These are phyloP conservation scores for Megaceryle alcyon DNA, from an alignment of 2,797 vertebrate species.

Conservation along the genomic window DNA sequence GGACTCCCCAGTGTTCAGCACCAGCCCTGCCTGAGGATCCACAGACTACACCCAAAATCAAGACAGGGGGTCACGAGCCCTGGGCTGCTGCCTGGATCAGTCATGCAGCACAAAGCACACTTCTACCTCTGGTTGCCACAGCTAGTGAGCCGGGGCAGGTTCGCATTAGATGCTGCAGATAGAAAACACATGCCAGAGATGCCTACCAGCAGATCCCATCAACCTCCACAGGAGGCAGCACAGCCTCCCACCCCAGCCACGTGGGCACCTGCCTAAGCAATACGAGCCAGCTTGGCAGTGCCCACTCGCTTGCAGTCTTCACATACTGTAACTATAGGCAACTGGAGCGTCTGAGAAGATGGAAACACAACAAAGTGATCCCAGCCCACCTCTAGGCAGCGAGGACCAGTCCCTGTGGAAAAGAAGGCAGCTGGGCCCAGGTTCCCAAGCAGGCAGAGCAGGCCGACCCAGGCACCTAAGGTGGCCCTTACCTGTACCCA, in stretches of 20 bases:
- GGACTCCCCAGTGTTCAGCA: neutral
- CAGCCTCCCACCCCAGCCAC: neutral
- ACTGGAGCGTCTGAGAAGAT: neutral
- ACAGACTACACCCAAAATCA: neutral
- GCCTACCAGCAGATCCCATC: neutral
- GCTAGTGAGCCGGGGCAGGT: neutral
- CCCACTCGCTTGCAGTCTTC: neutral
- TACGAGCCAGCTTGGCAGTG: neutral
- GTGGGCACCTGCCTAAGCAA: neutral
- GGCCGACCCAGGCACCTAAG: neutral
- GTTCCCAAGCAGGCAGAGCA: neutral
- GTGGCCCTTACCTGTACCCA: constrained; percentile 88
- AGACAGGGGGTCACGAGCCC: neutral
- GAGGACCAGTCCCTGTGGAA: neutral
- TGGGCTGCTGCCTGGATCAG: neutral
- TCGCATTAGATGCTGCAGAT: neutral
- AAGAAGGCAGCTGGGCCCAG: neutral
- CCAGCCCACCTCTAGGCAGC: neutral
- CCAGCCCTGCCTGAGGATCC: neutral
- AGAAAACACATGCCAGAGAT: neutral
- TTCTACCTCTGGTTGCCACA: neutral
- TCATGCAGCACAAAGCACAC: neutral
- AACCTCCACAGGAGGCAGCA: neutral
- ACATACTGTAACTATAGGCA: neutral
- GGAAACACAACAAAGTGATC: neutral